A percentile compares a stretch with the other conserved stretches of the same genome.
Conservation (phyloP, 2,113 vertebrate species). For the Eurystomus gularis region DNA sequence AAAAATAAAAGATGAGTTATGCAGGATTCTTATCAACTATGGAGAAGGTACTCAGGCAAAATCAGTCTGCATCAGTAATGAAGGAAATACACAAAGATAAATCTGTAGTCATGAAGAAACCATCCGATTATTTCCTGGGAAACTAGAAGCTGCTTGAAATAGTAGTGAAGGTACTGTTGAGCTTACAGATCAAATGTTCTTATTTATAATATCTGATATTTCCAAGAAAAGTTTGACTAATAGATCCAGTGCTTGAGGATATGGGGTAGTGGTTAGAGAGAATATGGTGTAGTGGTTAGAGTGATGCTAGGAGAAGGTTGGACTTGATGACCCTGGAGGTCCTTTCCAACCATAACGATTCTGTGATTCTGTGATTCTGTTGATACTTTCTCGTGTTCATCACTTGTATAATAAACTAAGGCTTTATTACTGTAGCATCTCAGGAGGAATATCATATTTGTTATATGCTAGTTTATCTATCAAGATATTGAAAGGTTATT, state of each 20-base stretch:
- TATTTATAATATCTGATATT: not conserved
- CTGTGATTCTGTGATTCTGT: not conserved
- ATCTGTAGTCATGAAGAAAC: not conserved
- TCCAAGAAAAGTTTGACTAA: too few relatives aligned
- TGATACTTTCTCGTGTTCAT: not conserved
- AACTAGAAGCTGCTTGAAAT: not conserved
- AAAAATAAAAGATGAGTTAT: constrained; percentile 9
- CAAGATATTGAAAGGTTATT: not conserved
- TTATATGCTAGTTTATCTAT: not conserved
- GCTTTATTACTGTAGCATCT: not conserved
- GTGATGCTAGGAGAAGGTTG: too few relatives aligned
- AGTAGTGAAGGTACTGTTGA: not conserved
- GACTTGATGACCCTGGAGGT: too few relatives aligned
- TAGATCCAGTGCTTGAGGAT: too few relatives aligned
- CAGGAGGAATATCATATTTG: not conserved
- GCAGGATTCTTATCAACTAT: not conserved
- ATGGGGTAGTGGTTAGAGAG: too few relatives aligned
- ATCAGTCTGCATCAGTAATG: constrained; percentile 12
- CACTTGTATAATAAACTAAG: not conserved
- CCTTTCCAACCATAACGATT: too few relatives aligned
- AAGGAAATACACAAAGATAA: not conserved
- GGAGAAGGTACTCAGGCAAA: not conserved
- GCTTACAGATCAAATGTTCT: not conserved
- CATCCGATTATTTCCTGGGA: not conserved
- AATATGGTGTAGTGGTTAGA: too few relatives aligned